Evolutionary conservation across 2,888 invertebrate genomes (phyloP).

Genomic region (Phrixothrix hirtus): DNA sequence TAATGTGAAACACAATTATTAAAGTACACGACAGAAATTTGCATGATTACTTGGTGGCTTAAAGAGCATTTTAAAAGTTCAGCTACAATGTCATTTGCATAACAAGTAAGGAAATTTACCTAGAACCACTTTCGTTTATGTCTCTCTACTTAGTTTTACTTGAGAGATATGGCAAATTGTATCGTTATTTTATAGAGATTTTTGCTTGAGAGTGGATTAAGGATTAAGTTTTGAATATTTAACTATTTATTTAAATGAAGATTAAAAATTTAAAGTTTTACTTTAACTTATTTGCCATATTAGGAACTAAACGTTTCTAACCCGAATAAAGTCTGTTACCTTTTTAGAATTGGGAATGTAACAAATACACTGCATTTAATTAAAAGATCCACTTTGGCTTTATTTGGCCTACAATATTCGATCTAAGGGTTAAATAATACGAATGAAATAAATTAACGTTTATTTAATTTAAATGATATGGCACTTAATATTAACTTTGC

Average conservation of each 20-base stretch:
- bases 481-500: too few species aligned
- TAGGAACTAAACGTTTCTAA: too few species aligned
- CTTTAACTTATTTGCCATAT: too few species aligned
- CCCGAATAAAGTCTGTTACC: too few species aligned
- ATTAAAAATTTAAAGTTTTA: neutral
- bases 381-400: too few species aligned
- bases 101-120: constrained; percentile 49
- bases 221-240: constrained; percentile 41
- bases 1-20: constrained; percentile 37
- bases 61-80: constrained; percentile 55
- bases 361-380: too few species aligned
- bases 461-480: too few species aligned
- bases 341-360: too few species aligned
- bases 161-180: constrained; percentile 49
- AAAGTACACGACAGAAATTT: constrained; percentile 42
- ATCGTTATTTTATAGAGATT: constrained; percentile 47
- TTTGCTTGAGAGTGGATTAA: constrained; percentile 42
- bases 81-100: constrained; percentile 56
- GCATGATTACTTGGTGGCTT: constrained; percentile 50
- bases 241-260: constrained; percentile 4
- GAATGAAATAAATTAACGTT: too few species aligned
- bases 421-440: too few species aligned
- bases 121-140: constrained; percentile 49
- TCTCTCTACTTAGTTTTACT: constrained; percentile 48
- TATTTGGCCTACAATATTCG: too few species aligned